phyloP scores from a whole-genome alignment of 2,888 invertebrate species.

The Cordilura impudica region DNA sequence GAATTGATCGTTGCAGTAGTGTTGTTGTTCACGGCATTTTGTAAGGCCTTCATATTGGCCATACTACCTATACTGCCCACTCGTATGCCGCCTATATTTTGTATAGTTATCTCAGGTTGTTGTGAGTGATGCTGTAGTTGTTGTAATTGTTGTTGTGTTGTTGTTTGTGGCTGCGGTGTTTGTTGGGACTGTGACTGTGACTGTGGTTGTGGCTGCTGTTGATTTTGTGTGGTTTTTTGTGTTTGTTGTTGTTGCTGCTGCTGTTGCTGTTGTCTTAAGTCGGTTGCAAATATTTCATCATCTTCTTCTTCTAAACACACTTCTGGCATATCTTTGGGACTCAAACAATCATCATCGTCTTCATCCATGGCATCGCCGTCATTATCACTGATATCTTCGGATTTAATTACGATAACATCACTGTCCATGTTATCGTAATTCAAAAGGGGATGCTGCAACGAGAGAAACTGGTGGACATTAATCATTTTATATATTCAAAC shows the following conservation, averaged over 20 bases:
- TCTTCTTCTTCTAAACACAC: slow-evolving; percentile 77
- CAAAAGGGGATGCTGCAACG: slow-evolving; percentile 64
- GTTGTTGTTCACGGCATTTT: slow-evolving; percentile 64
- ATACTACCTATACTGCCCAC: slow-evolving; percentile 71
- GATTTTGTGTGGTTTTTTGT: slow-evolving; percentile 26
- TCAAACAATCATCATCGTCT: slow-evolving; percentile 75
- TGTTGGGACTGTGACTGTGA: slow-evolving; percentile 9
- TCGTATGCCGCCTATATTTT: slow-evolving; percentile 72
- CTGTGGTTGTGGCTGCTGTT: slow-evolving; percentile 52
- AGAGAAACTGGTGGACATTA: slow-evolving; percentile 40
- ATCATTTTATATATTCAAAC: too few species aligned
- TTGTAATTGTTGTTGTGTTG: slow-evolving; percentile 26
- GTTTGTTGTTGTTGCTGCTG: slow-evolving; percentile 40
- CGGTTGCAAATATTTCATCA: slow-evolving; percentile 73
- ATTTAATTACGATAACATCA: slow-evolving; percentile 77
- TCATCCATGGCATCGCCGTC: slow-evolving; percentile 72
- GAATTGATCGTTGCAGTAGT: slow-evolving; percentile 44
- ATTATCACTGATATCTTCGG: slow-evolving; percentile 77
- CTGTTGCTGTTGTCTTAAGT: slow-evolving; percentile 67
- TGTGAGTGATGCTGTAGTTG: slow-evolving; percentile 50
- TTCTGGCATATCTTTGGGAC: slow-evolving; percentile 76
- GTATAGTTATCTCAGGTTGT: slow-evolving; percentile 70
- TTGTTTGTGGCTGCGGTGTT: slow-evolving; percentile 48
- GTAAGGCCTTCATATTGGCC: slow-evolving; percentile 72
- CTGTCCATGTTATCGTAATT: slow-evolving; percentile 74